Base-by-base conservation (phyloP, 2,888 invertebrate genomes). In the Morinoia aosen region DNA sequence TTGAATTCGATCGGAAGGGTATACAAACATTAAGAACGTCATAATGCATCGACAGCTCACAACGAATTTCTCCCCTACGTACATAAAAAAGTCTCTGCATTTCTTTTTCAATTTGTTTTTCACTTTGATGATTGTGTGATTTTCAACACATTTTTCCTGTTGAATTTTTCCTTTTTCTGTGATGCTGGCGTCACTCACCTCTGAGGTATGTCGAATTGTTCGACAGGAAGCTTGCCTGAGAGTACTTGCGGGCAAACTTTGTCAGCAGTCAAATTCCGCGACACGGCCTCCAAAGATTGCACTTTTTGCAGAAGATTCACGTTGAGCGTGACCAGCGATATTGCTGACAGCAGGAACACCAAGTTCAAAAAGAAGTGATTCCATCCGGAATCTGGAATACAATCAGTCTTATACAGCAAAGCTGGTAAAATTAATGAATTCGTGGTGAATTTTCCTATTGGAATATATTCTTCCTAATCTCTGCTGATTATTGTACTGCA, bases 241-340 rank as follows among this genome's bases (percentile, higher is more conserved):
- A 90, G 14, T 5, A 90, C 39, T 12, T 40, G 40, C 5, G 90
- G 90, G 48, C 90, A 90, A 19, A 14, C 40, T 39, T 48, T 90
- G 5, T 39, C 90, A 8, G 39, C 12, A 5, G 90, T 90, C 90
- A 90, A 48, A 90, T 90, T 90, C 48, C 19, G 39, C 12, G 90
- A 90, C 39, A 90, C 40, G 90, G 90, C 48, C 10, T 90, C 90
- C 90, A 90, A 40, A 7, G 39, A 90, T 14, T 90, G 90, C 39
- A 90, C 90, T 90, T 90, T 90, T 14, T 14, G 12, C 40, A 90
- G 39, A 48, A 90, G 90, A 90, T 90, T 90, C 90, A 90, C 40
- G 90, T 90, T 90, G 39, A 90, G 90, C 0, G 48, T 48, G 7
- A 40, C 90, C 90, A 90, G 33, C 2, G 19, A 19, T 10, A 90